These are phyloP conservation scores for Microplitis manilae DNA, from an alignment of 2,888 invertebrate genomes.

Conservation along the genomic window DNA sequence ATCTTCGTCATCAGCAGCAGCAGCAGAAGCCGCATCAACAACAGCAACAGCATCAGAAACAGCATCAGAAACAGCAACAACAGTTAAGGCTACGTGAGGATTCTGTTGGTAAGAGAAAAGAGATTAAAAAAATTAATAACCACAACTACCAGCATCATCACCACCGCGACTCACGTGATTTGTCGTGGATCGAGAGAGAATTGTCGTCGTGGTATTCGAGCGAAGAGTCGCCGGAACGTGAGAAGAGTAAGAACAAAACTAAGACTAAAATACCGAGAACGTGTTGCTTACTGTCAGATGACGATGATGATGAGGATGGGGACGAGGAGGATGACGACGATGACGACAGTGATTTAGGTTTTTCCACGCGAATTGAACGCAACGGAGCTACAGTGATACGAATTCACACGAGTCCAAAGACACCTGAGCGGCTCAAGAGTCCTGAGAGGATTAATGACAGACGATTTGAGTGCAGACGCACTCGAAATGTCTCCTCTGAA, in stretches of 20 bases:
- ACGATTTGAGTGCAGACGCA: constrained; percentile 21
- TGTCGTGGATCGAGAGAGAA: constrained; percentile 38
- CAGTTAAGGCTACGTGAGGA: not conserved
- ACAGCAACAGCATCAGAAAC: not conserved
- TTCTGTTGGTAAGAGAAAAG: constrained; percentile 1
- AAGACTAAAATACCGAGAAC: constrained; percentile 51
- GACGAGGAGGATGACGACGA: constrained; percentile 44
- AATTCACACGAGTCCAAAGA: constrained; percentile 56
- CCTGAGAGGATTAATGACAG: constrained; percentile 33
- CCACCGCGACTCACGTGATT: constrained; percentile 32
- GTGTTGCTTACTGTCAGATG: not conserved
- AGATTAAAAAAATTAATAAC: constrained; percentile 15
- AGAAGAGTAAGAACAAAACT: not conserved
- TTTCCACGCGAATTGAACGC: constrained; percentile 54
- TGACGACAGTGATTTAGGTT: constrained; percentile 42
- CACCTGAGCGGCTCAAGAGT: constrained; percentile 32
- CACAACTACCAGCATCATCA: constrained; percentile 19
- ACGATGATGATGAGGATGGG: not conserved
- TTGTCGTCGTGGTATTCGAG: constrained; percentile 38
- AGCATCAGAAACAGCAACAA: not conserved
- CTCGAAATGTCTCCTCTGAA: constrained; percentile 6
- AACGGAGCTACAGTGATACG: constrained; percentile 63
- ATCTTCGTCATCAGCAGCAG: constrained; percentile 30
- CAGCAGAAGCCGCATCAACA: not conserved
- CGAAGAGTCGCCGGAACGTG: constrained; percentile 58